These are phyloP conservation scores for Tetragonula clypearis DNA, from an alignment of 1,140 invertebrate species.

Conservation along the genomic window DNA sequence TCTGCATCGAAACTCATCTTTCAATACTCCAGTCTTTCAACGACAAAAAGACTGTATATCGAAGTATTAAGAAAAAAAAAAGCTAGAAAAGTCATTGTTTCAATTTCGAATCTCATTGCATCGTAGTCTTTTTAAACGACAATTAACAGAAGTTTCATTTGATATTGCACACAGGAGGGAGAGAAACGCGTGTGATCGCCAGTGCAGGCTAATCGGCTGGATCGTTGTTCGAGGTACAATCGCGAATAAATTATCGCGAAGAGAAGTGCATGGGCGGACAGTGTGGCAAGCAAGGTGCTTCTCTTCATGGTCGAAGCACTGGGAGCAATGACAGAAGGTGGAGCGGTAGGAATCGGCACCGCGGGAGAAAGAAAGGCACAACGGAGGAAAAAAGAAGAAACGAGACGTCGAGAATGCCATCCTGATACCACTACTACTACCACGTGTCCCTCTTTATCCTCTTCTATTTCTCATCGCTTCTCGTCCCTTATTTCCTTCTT, in stretches of 20 bases:
- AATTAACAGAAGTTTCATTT: not conserved
- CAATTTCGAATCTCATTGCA: not conserved
- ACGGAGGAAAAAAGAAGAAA: slow-evolving; percentile 53
- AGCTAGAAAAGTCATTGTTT: not conserved
- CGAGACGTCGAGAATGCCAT: slow-evolving; percentile 73
- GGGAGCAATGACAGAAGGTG: slow-evolving; percentile 34
- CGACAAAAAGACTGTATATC: too few species aligned
- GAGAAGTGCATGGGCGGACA: slow-evolving; percentile 9
- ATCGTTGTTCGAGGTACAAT: not conserved
- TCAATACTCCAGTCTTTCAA: too few species aligned
- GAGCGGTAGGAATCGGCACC: slow-evolving; percentile 37
- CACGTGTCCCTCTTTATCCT: slow-evolving; percentile 36
- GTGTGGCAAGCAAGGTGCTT: slow-evolving; percentile 56
- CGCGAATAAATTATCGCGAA: slow-evolving; percentile 25
- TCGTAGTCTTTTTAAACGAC: not conserved
- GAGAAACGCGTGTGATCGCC: not conserved
- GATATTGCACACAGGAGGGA: not conserved
- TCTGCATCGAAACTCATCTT: too few species aligned
- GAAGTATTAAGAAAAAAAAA: too few species aligned
- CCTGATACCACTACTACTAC: slow-evolving; percentile 58
- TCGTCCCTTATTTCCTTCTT: not conserved
- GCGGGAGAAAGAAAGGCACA: slow-evolving; percentile 36
- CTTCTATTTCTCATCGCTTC: not conserved
- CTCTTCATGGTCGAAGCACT: slow-evolving; percentile 18
- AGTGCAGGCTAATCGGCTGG: slow-evolving; percentile 16